These are phyloP conservation scores for Drosophila paucipuncta DNA, from an alignment of 2,888 invertebrate genomes.

Conservation along the genomic window DNA sequence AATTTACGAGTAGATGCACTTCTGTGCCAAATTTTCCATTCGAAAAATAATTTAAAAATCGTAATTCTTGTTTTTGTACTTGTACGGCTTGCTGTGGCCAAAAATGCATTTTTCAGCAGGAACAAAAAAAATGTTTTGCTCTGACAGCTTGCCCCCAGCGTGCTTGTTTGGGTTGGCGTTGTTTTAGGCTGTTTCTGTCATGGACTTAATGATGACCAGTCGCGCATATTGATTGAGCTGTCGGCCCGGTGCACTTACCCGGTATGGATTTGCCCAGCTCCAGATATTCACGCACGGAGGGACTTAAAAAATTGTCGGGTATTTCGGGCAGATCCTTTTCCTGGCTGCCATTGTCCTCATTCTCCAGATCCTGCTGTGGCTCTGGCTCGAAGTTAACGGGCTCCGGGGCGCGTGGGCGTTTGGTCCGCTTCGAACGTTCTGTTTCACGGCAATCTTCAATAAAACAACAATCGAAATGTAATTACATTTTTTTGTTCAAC, in stretches of 20 bases:
- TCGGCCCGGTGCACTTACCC: conserved; percentile 86
- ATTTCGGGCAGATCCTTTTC: conserved; percentile 86
- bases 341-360: conserved; percentile 83
- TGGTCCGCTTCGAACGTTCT: conserved; percentile 87
- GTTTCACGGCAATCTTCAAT: conserved; percentile 86
- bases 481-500: conserved; percentile 8
- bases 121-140: conserved; percentile 15
- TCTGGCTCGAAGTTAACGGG: conserved; percentile 85
- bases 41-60: conserved; percentile 63
- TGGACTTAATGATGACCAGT: conserved; percentile 37
- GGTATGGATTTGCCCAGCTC: conserved; percentile 96
- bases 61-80: conserved; percentile 29
- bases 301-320: conserved; percentile 92
- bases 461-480: conserved; percentile 12
- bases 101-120: conserved; percentile 23
- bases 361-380: conserved; percentile 86
- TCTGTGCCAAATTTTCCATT: conserved; percentile 67
- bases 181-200: conserved; percentile 12
- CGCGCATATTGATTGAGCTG: conserved; percentile 56
- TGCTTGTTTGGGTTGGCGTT: background rate
- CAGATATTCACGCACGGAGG: conserved; percentile 93
- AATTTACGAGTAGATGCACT: conserved; percentile 82
- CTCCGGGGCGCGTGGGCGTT: conserved; percentile 88
- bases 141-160: conserved; percentile 2
- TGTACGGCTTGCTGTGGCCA: background rate